Percentiles rank a stretch among this genome's conserved stretches.
phyloP scores from a whole-genome alignment of 2,113 vertebrate species.

The Noturus placidus region DNA sequence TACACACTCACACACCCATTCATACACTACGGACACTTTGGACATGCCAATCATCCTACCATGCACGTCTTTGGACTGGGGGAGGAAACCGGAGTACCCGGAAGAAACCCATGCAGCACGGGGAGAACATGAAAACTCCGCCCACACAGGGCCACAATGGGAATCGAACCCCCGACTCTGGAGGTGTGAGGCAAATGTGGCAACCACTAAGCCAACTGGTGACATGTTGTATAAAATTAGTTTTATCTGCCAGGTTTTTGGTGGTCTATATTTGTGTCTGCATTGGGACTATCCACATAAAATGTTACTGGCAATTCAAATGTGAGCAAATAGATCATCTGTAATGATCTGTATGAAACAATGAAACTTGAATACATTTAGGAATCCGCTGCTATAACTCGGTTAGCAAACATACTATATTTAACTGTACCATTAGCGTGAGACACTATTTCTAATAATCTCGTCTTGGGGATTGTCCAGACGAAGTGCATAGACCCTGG shows the following conservation, averaged over 20 bases:
- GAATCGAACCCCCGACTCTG: too few relatives aligned
- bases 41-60: too few relatives aligned
- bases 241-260: not conserved
- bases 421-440: not conserved
- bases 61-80: too few relatives aligned
- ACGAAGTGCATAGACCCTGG: not conserved
- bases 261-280: not conserved
- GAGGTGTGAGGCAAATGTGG: too few relatives aligned
- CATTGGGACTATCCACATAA: not conserved
- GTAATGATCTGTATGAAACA: not conserved
- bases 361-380: not conserved
- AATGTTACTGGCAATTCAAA: not conserved
- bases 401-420: not conserved
- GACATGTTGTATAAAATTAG: not conserved
- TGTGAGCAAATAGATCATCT: not conserved
- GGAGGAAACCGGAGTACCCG: too few relatives aligned
- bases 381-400: not conserved
- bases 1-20: too few relatives aligned
- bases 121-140: too few relatives aligned
- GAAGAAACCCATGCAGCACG: too few relatives aligned
- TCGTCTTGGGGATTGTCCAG: not conserved
- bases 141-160: too few relatives aligned
- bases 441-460: not conserved
- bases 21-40: too few relatives aligned
- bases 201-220: too few relatives aligned